phyloP scores from a whole-genome alignment of 2,888 invertebrate genomes.

The Trichacis sp. region DNA sequence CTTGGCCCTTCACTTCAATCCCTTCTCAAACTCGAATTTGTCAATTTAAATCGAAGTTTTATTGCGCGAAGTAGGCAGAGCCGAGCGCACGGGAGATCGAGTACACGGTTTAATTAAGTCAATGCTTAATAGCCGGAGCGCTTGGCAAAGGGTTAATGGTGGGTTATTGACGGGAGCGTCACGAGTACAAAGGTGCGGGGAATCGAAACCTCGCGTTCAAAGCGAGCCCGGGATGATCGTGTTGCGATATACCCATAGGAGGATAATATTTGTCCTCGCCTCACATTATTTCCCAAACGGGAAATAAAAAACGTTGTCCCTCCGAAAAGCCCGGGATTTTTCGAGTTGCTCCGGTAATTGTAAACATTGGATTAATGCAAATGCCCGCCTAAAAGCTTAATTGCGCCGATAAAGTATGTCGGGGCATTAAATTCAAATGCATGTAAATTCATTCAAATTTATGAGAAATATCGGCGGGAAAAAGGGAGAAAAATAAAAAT shows the following conservation, averaged over 20 bases:
- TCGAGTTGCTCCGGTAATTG: conserved; percentile 61
- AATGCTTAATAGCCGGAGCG: conserved; percentile 38
- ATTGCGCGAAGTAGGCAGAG: too few relatives aligned
- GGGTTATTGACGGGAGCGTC: conserved; percentile 37
- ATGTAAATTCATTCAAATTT: conserved; percentile 70
- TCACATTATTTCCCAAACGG: conserved; percentile 35
- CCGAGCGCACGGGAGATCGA: conserved; percentile 26
- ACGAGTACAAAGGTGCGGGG: conserved; percentile 13
- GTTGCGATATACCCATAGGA: conserved; percentile 40
- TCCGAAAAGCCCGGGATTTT: conserved; percentile 25
- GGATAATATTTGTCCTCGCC: conserved; percentile 23
- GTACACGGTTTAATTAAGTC: conserved; percentile 49
- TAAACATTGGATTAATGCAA: conserved; percentile 70
- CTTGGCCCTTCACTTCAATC: too few relatives aligned
- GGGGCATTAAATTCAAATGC: conserved; percentile 69
- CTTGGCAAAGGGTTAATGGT: conserved; percentile 36
- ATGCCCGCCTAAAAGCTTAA: conserved; percentile 70
- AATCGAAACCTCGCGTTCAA: conserved; percentile 13
- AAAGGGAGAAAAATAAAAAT: conserved; percentile 67
- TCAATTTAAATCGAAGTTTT: too few relatives aligned
- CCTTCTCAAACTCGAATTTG: too few relatives aligned
- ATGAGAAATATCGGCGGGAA: conserved; percentile 69
- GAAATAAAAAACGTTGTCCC: conserved; percentile 31
- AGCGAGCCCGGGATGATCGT: conserved; percentile 43
- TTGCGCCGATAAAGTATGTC: conserved; percentile 69